Percentiles rank a stretch among this genome's conserved stretches.
These are phyloP conservation scores for Cladorhizidae sp. DNA, from an alignment of 37 sponge, comb jelly and placozoan genomes.

Conservation along the genomic window DNA sequence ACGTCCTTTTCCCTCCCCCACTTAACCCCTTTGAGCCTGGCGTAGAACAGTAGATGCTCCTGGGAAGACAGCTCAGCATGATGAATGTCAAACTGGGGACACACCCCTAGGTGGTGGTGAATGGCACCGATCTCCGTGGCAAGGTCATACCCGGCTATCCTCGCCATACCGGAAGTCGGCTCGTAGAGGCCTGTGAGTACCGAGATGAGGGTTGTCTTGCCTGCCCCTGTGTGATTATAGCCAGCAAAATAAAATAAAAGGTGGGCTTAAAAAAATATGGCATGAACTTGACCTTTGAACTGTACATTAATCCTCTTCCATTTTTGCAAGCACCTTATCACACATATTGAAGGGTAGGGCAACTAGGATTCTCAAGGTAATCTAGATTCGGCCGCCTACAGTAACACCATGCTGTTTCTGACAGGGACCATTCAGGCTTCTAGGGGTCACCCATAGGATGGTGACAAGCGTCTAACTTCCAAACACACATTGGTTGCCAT, in stretches of 20 bases:
- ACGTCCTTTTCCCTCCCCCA: constrained; percentile 42
- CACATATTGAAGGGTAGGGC: no score
- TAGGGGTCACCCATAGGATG: no score
- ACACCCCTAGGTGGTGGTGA: constrained; percentile 76
- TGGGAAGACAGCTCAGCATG: constrained; percentile 59
- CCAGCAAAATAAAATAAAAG: background rate
- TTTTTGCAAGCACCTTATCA: no score
- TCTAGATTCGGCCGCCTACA: no score
- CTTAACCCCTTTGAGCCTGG: constrained; percentile 78
- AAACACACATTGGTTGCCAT: no score
- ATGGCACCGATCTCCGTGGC: constrained; percentile 57
- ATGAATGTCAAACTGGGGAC: constrained; percentile 89
- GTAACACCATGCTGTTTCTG: no score
- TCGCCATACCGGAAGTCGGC: constrained; percentile 67
- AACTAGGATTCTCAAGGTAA: no score
- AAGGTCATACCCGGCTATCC: constrained; percentile 69
- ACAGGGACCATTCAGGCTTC: no score
- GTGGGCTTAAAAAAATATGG: no score
- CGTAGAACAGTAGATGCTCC: constrained; percentile 83
- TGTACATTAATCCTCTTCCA: no score
- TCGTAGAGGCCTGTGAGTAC: constrained; percentile 79
- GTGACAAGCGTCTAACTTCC: no score
- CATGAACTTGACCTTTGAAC: no score
- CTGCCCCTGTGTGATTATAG: constrained; percentile 64
- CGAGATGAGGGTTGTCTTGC: constrained; percentile 86